Base-by-base conservation (phyloP, 1,140 invertebrate species). In the Neodiprion pinetum region DNA sequence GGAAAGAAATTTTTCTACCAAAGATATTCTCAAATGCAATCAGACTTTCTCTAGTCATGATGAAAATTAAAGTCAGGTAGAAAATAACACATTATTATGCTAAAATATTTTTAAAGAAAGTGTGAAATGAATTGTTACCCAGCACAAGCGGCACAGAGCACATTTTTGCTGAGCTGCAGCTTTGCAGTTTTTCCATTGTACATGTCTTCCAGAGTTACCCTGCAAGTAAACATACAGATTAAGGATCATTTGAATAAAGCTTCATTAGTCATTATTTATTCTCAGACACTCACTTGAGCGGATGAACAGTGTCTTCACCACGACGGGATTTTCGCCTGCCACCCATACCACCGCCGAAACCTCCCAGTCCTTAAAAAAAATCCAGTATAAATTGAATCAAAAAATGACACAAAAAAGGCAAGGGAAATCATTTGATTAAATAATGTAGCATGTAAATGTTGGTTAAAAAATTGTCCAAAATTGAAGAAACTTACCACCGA, bases 141-240 rank as follows among this genome's bases (percentile, higher is more conserved):
- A 77, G 93, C 91, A 89, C 97, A 99, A 81, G 91, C 91, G 14
- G 87, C 86, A 89, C 97, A 99, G 75, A 96, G 93, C 1, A 97
- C 93, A 89, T 95, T 96, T 86, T 96, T 96, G 83, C 93, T 94
- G 67, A 98, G 88, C 77, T 96, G 94, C 72, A 98, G 87, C 83
- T 95, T 95, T 23, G 95, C 90, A 9, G 93, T 93, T 86, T 94
- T 93, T 2, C 97, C 97, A 88, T 96, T 95, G 83, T 98, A 99
- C 80, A 99, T 88, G 83, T 98, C 96, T 88, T 98, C 96, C 73
- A 99, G 88, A 5, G 95, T 91, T 2, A 99, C 95, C 85, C 93
- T 93, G 7, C 12, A 14, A 21, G 17, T 17, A 65, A 65, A 14
- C 4, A 14, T 14, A 4, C 1, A 65, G 17, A 65, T 65, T 17